Conservation (phyloP, 2,113 vertebrate genomes). For the Donacobius atricapilla region DNA sequence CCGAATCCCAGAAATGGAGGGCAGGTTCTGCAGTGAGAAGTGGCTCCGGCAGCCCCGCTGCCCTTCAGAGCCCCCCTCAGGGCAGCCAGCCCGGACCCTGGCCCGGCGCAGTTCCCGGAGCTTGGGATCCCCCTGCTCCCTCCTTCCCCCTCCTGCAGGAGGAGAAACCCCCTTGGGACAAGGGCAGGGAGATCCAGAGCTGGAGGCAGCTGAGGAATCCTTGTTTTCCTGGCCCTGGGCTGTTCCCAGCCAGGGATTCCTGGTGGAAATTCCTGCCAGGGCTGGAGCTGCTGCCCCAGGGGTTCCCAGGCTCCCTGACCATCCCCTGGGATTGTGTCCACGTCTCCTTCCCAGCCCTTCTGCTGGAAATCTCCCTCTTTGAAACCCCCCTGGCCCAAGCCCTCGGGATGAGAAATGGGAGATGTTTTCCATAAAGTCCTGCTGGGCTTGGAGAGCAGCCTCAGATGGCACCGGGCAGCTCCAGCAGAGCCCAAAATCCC, state of each 20-base stretch:
- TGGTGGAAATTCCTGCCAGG: neutral
- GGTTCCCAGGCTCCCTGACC: neutral
- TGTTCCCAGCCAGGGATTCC: neutral
- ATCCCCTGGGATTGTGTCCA: neutral
- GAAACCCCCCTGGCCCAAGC: neutral
- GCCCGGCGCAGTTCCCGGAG: too few species aligned
- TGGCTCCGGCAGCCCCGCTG: neutral
- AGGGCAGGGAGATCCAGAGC: neutral
- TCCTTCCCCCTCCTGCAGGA: neutral
- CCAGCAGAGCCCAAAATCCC: neutral
- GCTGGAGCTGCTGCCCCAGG: neutral
- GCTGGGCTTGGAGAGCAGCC: neutral
- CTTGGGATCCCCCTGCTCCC: neutral
- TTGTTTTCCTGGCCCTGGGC: neutral
- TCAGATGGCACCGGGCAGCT: neutral
- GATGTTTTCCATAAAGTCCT: neutral
- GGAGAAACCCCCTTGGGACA: neutral
- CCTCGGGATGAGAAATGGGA: neutral
- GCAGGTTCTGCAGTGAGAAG: neutral
- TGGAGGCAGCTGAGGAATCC: neutral
- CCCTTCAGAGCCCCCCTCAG: neutral
- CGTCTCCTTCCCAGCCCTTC: neutral
- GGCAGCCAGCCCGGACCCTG: too few species aligned
- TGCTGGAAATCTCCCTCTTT: neutral
- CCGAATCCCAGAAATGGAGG: neutral